phyloP scores from a whole-genome alignment of 2,888 invertebrate species.

The Prenolepis imparis region DNA sequence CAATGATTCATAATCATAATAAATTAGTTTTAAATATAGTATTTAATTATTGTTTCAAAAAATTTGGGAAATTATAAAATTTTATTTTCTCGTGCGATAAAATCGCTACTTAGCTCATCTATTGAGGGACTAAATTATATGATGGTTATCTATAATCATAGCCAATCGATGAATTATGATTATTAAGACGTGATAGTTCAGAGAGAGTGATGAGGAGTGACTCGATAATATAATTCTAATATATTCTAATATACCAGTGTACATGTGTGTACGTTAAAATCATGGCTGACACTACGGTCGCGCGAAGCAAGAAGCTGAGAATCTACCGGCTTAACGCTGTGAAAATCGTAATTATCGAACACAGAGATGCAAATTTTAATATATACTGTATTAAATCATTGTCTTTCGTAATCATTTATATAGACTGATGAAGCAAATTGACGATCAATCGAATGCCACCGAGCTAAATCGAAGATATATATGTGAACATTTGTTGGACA shows the following conservation, averaged over 20 bases:
- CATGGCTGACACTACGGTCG: neutral
- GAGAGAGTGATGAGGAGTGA: neutral
- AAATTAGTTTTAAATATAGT: neutral
- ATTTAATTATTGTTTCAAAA: neutral
- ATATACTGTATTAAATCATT: neutral
- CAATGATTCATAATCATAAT: neutral
- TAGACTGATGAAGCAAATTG: too few relatives aligned
- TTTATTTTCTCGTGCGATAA: too few relatives aligned
- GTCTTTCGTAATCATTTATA: neutral
- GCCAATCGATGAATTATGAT: neutral
- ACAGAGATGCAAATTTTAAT: neutral
- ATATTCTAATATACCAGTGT: too few relatives aligned
- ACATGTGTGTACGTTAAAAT: too few relatives aligned
- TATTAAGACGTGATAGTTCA: neutral
- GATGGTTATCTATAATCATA: neutral
- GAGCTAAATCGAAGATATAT: neutral
- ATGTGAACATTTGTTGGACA: neutral
- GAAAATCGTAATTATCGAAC: conserved; percentile 5
- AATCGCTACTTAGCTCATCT: neutral
- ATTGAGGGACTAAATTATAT: neutral
- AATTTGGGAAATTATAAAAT: neutral
- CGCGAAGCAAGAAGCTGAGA: neutral
- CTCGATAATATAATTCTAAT: neutral
- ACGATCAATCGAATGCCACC: neutral
- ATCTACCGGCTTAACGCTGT: neutral